A percentile compares a stretch with the other conserved stretches of the same genome.
These are phyloP conservation scores for Acanthosoma haemorrhoidale DNA, from an alignment of 2,888 invertebrate genomes.

Conservation along the genomic window DNA sequence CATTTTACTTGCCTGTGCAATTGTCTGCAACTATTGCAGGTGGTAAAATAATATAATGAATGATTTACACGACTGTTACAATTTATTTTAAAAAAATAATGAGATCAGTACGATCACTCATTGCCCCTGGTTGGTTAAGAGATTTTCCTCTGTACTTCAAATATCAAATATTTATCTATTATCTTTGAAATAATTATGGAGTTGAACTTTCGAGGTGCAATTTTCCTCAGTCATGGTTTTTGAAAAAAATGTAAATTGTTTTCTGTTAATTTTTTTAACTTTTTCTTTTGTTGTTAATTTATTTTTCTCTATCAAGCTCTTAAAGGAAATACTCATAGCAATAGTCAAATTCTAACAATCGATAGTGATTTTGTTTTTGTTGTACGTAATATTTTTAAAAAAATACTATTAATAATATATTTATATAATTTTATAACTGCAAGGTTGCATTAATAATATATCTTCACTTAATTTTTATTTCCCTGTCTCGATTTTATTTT, in stretches of 20 bases:
- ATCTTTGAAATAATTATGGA: too few species aligned
- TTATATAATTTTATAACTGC: constrained; percentile 11
- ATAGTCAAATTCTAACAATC: constrained; percentile 6
- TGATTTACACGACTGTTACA: too few species aligned
- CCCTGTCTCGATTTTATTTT: neutral
- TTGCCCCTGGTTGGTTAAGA: too few species aligned
- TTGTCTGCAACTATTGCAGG: too few species aligned
- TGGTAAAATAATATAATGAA: too few species aligned
- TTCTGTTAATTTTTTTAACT: neutral
- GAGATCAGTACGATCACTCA: too few species aligned
- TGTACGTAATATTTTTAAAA: neutral
- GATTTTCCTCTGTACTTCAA: too few species aligned
- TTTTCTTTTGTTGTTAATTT: neutral
- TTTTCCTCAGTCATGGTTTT: too few species aligned
- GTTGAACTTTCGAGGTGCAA: neutral
- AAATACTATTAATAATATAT: neutral
- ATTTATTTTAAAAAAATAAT: too few species aligned
- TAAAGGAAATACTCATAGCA: neutral
- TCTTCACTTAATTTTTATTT: neutral
- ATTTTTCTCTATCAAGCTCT: neutral
- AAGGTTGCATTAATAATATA: neutral
- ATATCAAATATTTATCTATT: too few species aligned
- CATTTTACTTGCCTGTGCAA: too few species aligned
- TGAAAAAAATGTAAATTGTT: too few species aligned
- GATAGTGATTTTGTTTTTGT: neutral